Percentiles rank a stretch among this genome's conserved stretches.
Conservation (phyloP, 2,797 vertebrate species). For the Antennarius maculatus region DNA sequence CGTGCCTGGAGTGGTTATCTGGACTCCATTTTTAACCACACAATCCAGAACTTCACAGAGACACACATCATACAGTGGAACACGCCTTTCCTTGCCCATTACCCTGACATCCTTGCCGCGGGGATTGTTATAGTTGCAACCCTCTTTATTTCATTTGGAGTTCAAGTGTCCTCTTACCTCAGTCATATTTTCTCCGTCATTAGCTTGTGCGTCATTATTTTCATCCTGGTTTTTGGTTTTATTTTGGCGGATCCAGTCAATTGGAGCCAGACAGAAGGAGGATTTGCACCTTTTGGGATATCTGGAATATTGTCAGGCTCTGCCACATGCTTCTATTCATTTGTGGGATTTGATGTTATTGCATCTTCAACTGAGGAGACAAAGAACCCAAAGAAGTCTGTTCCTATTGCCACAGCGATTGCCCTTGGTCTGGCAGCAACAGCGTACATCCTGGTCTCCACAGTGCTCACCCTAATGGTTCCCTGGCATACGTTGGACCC, state of each 20-base stretch:
- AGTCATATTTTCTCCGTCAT: slow-evolving; percentile 92
- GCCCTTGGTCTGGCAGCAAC: slow-evolving; percentile 87
- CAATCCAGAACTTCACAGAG: slow-evolving; percentile 93
- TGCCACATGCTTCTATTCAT: slow-evolving; percentile 95
- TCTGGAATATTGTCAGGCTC: slow-evolving; percentile 94
- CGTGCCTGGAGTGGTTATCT: slow-evolving; percentile 97
- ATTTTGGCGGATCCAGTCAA: slow-evolving; percentile 88
- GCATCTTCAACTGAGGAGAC: slow-evolving; percentile 95
- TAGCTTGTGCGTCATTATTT: slow-evolving; percentile 88
- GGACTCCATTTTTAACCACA: slow-evolving; percentile 94
- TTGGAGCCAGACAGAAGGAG: slow-evolving; percentile 89
- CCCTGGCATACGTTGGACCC: slow-evolving; percentile 94
- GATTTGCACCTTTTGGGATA: slow-evolving; percentile 90
- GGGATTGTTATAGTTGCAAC: slow-evolving; percentile 89
- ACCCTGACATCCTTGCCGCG: slow-evolving; percentile 91
- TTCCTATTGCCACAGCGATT: slow-evolving; percentile 91
- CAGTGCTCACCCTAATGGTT: slow-evolving; percentile 93
- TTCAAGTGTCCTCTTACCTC: slow-evolving; percentile 93
- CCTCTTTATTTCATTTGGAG: slow-evolving; percentile 92
- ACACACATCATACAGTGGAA: slow-evolving; percentile 89
- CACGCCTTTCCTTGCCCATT: slow-evolving; percentile 89
- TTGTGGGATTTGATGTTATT: slow-evolving; percentile 96
- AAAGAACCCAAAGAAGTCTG: slow-evolving; percentile 87
- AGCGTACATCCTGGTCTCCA: slow-evolving; percentile 92
- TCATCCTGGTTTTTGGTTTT: slow-evolving; percentile 93